These are phyloP conservation scores for Latrodectus geometricus DNA, from an alignment of 1,140 invertebrate species.

Conservation along the genomic window DNA sequence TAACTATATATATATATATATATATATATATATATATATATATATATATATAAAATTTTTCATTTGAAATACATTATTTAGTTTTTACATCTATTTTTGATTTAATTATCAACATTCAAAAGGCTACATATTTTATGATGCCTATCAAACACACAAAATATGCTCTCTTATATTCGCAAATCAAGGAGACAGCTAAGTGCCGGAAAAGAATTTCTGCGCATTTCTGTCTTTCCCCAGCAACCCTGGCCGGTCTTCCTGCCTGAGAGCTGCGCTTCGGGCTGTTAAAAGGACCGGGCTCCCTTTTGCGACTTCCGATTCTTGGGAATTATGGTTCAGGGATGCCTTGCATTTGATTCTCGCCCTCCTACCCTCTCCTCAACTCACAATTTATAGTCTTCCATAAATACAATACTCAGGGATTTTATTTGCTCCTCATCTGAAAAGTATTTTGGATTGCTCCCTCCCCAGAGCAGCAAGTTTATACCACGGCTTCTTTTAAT, in stretches of 20 bases:
- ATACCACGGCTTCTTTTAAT: neutral
- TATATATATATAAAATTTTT: too few relatives aligned
- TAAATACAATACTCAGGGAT: constrained; percentile 33
- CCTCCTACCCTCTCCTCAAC: neutral
- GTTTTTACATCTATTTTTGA: too few relatives aligned
- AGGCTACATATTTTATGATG: too few relatives aligned
- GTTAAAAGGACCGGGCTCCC: neutral
- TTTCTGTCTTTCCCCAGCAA: neutral
- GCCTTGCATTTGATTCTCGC: too few relatives aligned
- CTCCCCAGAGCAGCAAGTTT: too few relatives aligned
- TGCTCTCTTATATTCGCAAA: too few relatives aligned
- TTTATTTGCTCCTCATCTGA: constrained; percentile 18
- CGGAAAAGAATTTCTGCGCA: neutral
- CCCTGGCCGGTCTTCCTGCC: neutral
- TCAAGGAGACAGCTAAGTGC: too few relatives aligned
- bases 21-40: too few relatives aligned
- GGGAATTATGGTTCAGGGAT: constrained; percentile 26
- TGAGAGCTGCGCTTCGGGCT: neutral
- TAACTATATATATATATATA: too few relatives aligned
- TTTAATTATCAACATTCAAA: too few relatives aligned
- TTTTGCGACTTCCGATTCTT: constrained; percentile 42
- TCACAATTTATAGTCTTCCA: constrained; percentile 32
- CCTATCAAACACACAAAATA: too few relatives aligned
- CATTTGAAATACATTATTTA: too few relatives aligned
- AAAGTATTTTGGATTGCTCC: neutral